Evolutionary conservation across 2,113 vertebrate species (phyloP).

Genomic region (Centropus unirufus): DNA sequence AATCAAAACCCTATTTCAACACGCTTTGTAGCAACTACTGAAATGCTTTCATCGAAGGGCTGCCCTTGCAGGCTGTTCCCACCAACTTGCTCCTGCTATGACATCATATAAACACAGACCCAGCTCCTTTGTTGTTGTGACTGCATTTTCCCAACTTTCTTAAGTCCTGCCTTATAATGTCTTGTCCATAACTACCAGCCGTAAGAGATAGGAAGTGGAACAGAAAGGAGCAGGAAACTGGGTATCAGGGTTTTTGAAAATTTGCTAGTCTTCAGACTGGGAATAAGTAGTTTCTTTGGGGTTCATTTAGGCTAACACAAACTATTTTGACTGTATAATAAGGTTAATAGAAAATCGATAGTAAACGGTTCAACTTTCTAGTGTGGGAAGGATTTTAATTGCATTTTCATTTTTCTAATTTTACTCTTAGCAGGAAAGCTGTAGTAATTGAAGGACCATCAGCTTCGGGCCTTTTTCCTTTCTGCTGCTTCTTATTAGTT

Average conservation of each 20-base stretch:
- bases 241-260: background rate
- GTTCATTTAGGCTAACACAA: background rate
- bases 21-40: background rate
- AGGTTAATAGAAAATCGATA: background rate
- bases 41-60: background rate
- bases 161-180: background rate
- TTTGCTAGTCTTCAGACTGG: background rate
- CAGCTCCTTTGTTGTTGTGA: background rate
- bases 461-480: background rate
- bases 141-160: background rate
- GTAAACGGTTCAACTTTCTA: background rate
- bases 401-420: conserved; percentile 17
- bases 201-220: background rate
- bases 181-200: background rate
- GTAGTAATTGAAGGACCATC: background rate
- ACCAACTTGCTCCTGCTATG: background rate
- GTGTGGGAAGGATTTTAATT: background rate
- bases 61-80: background rate
- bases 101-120: background rate
- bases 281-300: background rate
- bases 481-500: conserved; percentile 4
- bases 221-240: background rate
- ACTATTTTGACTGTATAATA: background rate
- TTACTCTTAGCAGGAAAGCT: conserved; percentile 7
- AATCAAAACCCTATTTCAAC: background rate